Percentiles rank a stretch among this genome's conserved stretches.
phyloP scores from a whole-genome alignment of 2,113 vertebrate genomes.

The Siniperca chuatsi region DNA sequence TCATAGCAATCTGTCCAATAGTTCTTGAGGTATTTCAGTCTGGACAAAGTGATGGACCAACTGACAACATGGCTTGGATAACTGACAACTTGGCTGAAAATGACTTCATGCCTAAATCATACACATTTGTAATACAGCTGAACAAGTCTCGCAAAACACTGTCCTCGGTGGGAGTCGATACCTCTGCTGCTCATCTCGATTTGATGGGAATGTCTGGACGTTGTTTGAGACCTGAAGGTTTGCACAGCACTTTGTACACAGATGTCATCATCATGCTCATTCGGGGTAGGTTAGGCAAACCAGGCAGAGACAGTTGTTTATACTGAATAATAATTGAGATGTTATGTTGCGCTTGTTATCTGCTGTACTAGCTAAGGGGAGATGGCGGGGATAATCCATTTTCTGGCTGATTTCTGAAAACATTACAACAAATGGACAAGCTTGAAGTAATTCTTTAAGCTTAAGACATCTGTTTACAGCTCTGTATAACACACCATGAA shows the following conservation, averaged over 20 bases:
- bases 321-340: constrained; percentile 64
- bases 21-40: not conserved
- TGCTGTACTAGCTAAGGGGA: constrained; percentile 36
- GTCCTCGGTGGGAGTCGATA: not conserved
- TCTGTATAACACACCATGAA: constrained; percentile 2
- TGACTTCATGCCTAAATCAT: not conserved
- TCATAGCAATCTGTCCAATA: not conserved
- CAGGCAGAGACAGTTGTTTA: constrained; percentile 49
- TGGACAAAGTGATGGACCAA: not conserved
- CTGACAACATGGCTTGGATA: no score
- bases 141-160: constrained; percentile 8
- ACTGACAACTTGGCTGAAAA: no score
- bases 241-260: constrained; percentile 36
- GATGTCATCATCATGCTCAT: constrained; percentile 68
- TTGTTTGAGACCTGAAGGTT: constrained; percentile 27
- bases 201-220: constrained; percentile 33
- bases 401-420: constrained; percentile 40
- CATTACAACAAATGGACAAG: constrained; percentile 27
- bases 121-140: not conserved
- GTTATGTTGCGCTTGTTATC: constrained; percentile 64
- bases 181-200: constrained; percentile 29
- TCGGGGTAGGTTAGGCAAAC: constrained; percentile 56
- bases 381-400: constrained; percentile 60
- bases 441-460: constrained; percentile 35
- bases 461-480: constrained; percentile 23